Conservation (phyloP, 35 echinoderm and acorn worm genomes). For the Ptychodera flava region DNA sequence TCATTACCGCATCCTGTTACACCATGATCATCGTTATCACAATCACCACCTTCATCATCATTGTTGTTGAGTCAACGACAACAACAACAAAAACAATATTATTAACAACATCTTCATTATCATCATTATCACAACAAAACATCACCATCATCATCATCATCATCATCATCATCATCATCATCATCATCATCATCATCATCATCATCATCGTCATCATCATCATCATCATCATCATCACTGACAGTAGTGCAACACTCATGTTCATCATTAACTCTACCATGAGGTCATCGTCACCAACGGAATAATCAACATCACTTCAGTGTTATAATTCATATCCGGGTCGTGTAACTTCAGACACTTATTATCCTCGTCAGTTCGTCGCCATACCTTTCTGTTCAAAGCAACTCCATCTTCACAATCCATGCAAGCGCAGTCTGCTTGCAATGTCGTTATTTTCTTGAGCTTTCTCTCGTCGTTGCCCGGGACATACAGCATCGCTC, state of each 20-base stretch:
- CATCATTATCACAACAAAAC: slow-evolving; percentile 13
- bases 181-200: slow-evolving; percentile 10
- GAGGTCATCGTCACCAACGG: too few relatives aligned
- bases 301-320: too few relatives aligned
- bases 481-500: slow-evolving; percentile 88
- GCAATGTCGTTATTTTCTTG: slow-evolving; percentile 44
- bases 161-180: slow-evolving; percentile 13
- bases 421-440: slow-evolving; percentile 91
- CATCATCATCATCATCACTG: slow-evolving; percentile 25
- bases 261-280: too few relatives aligned
- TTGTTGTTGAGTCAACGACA: too few relatives aligned
- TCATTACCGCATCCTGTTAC: too few relatives aligned
- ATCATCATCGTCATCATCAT: slow-evolving; percentile 30
- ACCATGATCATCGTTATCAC: too few relatives aligned
- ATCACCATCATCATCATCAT: slow-evolving; percentile 8
- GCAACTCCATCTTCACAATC: slow-evolving; percentile 99
- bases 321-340: too few relatives aligned
- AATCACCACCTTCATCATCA: too few relatives aligned
- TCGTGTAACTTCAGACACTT: too few relatives aligned
- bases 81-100: too few relatives aligned
- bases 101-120: not conserved
- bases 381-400: slow-evolving; percentile 74
- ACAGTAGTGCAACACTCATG: too few relatives aligned
- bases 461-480: slow-evolving; percentile 74
- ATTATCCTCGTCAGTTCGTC: too few relatives aligned